Base-by-base conservation (phyloP, 1,140 invertebrate genomes). In the Drosophila prosaltans region DNA sequence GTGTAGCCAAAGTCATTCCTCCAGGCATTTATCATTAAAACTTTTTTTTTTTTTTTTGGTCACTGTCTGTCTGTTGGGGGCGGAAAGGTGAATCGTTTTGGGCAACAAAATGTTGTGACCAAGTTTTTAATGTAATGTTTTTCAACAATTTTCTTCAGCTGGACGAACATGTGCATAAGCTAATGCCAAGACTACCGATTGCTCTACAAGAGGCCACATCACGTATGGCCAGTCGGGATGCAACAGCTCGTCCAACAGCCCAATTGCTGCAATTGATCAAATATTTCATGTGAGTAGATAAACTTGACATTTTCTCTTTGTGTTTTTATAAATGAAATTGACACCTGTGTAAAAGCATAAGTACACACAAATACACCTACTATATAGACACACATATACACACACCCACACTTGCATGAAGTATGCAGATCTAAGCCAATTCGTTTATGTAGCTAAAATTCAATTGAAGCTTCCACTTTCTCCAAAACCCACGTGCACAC, bases 181-280 rank as follows among this genome's bases (percentile, higher is more conserved):
- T 98, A 65, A 92, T 98, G 72, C 95, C 95, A 7, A 93, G 95
- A 73, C 94, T 99, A 64, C 97, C 98, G 4, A 92, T 96, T 16
- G 95, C 95, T 2, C 93, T 99, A 21, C 97, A 97, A 89, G 98
- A 99, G 92, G 97, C 97, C 0, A 95, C 97, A 1, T 95, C 96
- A 36, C 94, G 97, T 74, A 94, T 98, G 69, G 93, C 98, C 32
- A 96, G 95, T 69, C 95, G 95, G 67, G 97, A 98, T 82, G 94
- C 96, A 1, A 94, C 95, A 68, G 95, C 96, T 69, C 93, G 98
- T 78, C 98, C 97, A 2, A 97, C 96, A 10, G 96, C 97, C 24
- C 97, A 98, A 92, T 93, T 98, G 59, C 94, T 98, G 65, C 96
- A 96, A 10, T 94, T 98, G 62, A 96, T 97, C 81, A 97, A 97